These are phyloP conservation scores for Sphyrna mokarran DNA, from an alignment of 2,113 vertebrate species.

Conservation along the genomic window DNA sequence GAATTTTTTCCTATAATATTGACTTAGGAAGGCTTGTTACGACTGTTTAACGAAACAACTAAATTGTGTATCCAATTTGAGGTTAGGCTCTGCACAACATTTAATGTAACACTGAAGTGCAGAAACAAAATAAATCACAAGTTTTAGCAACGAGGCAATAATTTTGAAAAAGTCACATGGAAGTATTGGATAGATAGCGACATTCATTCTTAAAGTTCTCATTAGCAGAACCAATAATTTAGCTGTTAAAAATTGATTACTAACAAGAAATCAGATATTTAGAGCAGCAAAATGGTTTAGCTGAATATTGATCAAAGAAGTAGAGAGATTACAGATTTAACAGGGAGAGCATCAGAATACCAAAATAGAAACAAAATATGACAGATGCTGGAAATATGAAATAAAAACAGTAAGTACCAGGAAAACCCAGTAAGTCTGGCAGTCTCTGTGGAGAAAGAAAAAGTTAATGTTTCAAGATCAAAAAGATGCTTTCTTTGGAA, in stretches of 20 bases:
- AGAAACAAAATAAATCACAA: background rate
- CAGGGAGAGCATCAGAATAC: background rate
- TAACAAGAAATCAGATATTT: background rate
- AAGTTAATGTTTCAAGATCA: no score
- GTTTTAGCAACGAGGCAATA: background rate
- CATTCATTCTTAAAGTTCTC: background rate
- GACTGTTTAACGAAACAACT: background rate
- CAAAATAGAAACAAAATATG: no score
- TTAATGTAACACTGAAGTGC: background rate
- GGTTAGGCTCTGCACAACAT: background rate
- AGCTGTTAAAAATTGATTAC: background rate
- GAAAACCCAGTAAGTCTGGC: no score
- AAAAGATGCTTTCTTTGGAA: no score
- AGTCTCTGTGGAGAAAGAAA: no score
- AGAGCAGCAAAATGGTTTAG: background rate
- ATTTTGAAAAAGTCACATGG: background rate
- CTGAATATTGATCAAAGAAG: background rate
- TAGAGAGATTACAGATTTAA: background rate
- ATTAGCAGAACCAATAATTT: background rate
- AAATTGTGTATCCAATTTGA: conserved; percentile 21
- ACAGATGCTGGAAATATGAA: no score
- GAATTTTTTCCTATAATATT: background rate
- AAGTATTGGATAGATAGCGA: background rate
- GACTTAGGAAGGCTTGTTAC: background rate
- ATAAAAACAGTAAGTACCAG: no score